Percentiles rank a stretch among this genome's conserved stretches.
These are phyloP conservation scores for Rhorus exstirpatorius DNA, from an alignment of 2,888 invertebrate species.

Conservation along the genomic window DNA sequence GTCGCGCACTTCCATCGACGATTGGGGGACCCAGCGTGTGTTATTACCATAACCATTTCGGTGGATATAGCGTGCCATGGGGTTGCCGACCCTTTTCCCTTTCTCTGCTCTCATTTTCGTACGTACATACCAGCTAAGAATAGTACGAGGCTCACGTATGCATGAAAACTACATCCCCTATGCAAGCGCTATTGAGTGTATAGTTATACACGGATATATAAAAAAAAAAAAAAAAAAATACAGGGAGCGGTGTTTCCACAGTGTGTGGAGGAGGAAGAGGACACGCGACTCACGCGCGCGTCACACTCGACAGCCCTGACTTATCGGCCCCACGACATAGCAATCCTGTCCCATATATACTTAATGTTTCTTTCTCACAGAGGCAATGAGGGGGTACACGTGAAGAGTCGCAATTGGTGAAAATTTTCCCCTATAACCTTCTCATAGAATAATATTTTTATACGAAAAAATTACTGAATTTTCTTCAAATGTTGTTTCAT, in stretches of 20 bases:
- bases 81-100: constrained; percentile 71
- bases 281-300: constrained; percentile 64
- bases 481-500: too few species aligned
- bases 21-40: constrained; percentile 65
- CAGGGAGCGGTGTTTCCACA: not conserved
- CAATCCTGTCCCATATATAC: not conserved
- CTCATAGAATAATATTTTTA: too few species aligned
- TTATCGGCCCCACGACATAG: constrained; percentile 29
- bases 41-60: constrained; percentile 71
- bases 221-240: not conserved
- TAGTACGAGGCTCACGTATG: constrained; percentile 46
- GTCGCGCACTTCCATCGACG: constrained; percentile 67
- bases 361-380: constrained; percentile 8
- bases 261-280: constrained; percentile 44
- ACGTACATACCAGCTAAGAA: constrained; percentile 43
- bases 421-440: too few species aligned
- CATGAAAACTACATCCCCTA: constrained; percentile 50
- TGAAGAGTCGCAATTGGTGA: not conserved
- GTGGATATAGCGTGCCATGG: constrained; percentile 66
- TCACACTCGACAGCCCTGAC: constrained; percentile 67
- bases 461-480: too few species aligned
- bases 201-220: constrained; percentile 5
- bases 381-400: not conserved
- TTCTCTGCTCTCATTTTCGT: constrained; percentile 58
- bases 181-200: not conserved